Evolutionary conservation across 2,888 invertebrate genomes (phyloP).

Genomic region (Clusia tigrina): DNA sequence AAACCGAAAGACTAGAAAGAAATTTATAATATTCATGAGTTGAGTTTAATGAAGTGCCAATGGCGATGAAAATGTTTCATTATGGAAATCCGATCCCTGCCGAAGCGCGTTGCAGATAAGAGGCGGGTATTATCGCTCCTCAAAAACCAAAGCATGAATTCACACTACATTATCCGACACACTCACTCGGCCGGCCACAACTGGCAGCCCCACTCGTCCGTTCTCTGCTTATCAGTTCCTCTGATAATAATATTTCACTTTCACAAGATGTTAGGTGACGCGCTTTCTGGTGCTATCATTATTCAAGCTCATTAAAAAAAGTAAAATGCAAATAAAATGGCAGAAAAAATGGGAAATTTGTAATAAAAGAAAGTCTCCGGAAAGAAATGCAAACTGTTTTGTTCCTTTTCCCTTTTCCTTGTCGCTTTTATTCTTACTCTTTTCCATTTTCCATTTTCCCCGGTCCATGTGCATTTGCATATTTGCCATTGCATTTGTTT

Average conservation of each 20-base stretch:
- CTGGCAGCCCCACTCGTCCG: background rate
- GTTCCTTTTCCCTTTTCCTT: background rate
- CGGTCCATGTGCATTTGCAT: no score
- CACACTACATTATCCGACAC: slow-evolving; percentile 36
- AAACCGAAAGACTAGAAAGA: slow-evolving; percentile 31
- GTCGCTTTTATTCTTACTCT: background rate
- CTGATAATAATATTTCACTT: slow-evolving; percentile 59
- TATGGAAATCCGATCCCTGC: slow-evolving; percentile 47
- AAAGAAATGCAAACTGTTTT: background rate
- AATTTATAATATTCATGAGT: slow-evolving; percentile 62
- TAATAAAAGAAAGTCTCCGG: background rate
- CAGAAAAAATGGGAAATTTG: no score
- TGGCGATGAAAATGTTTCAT: slow-evolving; percentile 52
- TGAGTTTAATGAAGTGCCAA: slow-evolving; percentile 64
- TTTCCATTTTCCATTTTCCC: background rate
- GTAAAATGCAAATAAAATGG: background rate
- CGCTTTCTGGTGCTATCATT: slow-evolving; percentile 41
- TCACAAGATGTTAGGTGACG: slow-evolving; percentile 55
- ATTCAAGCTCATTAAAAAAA: background rate
- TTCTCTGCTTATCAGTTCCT: slow-evolving; percentile 25
- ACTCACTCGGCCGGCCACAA: slow-evolving; percentile 32
- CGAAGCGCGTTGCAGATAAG: slow-evolving; percentile 32
- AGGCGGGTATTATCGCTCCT: slow-evolving; percentile 14
- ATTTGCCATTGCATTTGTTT: slow-evolving; percentile 5
- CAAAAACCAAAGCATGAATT: slow-evolving; percentile 14